Evolutionary conservation across 1,140 invertebrate genomes (phyloP).

Genomic region (Aphaenogaster rudis): DNA sequence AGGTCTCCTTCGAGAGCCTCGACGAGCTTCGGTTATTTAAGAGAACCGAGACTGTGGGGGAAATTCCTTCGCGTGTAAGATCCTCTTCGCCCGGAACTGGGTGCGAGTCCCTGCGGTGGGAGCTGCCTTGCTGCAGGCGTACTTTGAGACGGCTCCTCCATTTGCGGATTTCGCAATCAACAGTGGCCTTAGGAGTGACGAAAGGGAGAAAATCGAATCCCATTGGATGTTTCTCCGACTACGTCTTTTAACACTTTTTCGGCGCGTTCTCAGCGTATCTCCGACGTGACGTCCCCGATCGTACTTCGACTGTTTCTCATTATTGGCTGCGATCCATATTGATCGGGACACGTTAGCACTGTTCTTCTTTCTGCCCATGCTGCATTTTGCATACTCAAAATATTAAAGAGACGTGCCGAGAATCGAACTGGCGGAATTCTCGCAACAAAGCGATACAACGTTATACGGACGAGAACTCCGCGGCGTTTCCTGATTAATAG

Average conservation of each 20-base stretch:
- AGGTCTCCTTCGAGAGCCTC: neutral
- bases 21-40: slow-evolving; percentile 29
- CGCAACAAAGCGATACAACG: neutral
- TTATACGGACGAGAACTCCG: neutral
- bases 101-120: slow-evolving; percentile 23
- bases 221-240: slow-evolving; percentile 9
- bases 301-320: slow-evolving; percentile 2
- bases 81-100: neutral
- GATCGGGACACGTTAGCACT: neutral
- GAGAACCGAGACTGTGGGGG: neutral
- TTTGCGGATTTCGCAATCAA: slow-evolving; percentile 50
- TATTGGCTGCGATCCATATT: slow-evolving; percentile 1
- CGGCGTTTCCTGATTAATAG: neutral
- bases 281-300: neutral
- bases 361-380: neutral
- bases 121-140: slow-evolving; percentile 7
- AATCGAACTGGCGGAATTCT: neutral
- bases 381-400: slow-evolving; percentile 8
- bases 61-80: slow-evolving; percentile 10
- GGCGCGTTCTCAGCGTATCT: neutral
- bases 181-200: slow-evolving; percentile 7
- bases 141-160: neutral
- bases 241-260: neutral
- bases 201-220: slow-evolving; percentile 65
- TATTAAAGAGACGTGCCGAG: slow-evolving; percentile 1